Conservation (phyloP, 2,113 vertebrate species). For the Phyllostomus discolor region DNA sequence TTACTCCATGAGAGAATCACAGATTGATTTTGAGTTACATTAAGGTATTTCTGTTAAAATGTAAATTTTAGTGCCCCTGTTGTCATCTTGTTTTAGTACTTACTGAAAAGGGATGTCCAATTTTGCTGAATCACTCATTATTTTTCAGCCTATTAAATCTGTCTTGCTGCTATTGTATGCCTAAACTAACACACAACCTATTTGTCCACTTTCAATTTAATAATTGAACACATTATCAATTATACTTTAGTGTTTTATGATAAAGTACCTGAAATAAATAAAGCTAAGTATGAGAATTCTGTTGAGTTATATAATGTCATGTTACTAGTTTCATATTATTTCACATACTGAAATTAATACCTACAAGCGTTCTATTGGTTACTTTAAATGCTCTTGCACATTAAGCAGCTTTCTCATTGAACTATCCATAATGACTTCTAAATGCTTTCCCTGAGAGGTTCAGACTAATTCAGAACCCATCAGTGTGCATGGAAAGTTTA, state of each 20-base stretch:
- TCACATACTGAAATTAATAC: constrained; percentile 28
- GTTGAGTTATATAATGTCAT: constrained; percentile 32
- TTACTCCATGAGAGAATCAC: constrained; percentile 32
- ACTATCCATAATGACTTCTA: constrained; percentile 55
- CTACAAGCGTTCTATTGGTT: constrained; percentile 26
- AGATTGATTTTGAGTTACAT: constrained; percentile 50
- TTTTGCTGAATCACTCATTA: constrained; percentile 30
- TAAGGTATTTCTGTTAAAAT: constrained; percentile 47
- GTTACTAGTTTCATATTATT: constrained; percentile 55
- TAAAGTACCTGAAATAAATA: constrained; percentile 30
- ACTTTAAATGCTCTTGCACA: constrained; percentile 37
- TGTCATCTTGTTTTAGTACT: constrained; percentile 17
- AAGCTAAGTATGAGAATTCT: background rate
- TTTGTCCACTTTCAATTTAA: constrained; percentile 33
- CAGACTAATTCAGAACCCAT: constrained; percentile 58
- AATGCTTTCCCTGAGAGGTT: constrained; percentile 66
- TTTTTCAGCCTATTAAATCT: background rate
- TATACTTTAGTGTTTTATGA: constrained; percentile 11
- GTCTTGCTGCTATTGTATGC: background rate
- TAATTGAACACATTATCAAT: constrained; percentile 13
- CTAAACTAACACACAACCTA: constrained; percentile 9
- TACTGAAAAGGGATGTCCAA: constrained; percentile 22
- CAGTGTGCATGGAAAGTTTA: constrained; percentile 51
- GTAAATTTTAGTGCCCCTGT: background rate
- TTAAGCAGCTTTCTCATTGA: constrained; percentile 43